Percentiles rank a stretch among this genome's conserved stretches.
Conservation (phyloP, 2,888 invertebrate species). For the Minunthozetes semirufus region DNA sequence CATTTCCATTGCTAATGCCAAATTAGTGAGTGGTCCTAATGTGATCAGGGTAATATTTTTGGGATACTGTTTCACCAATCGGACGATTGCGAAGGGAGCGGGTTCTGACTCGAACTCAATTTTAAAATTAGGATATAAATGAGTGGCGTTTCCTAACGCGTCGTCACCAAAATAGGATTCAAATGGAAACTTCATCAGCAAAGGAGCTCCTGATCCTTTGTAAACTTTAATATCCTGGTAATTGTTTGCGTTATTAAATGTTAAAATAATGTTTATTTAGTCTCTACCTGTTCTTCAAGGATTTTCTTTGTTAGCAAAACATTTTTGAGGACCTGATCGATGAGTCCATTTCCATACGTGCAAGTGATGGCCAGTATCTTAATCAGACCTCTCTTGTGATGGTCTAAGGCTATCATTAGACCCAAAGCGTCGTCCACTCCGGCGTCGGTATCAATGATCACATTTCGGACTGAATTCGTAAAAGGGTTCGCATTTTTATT, state of each 20-base stretch:
- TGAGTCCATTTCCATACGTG: slow-evolving; percentile 64
- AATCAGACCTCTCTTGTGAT: slow-evolving; percentile 43
- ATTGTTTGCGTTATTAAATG: too few species aligned
- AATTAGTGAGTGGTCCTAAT: slow-evolving; percentile 50
- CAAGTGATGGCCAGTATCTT: slow-evolving; percentile 65
- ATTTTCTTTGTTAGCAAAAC: slow-evolving; percentile 51
- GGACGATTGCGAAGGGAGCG: slow-evolving; percentile 44
- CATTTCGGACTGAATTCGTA: background rate
- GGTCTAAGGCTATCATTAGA: slow-evolving; percentile 46
- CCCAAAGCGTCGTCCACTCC: slow-evolving; percentile 49
- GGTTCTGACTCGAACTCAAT: slow-evolving; percentile 40
- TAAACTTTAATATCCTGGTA: background rate
- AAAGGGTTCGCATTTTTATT: too few species aligned
- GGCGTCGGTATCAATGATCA: slow-evolving; percentile 48
- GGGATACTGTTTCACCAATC: slow-evolving; percentile 40
- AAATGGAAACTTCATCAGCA: slow-evolving; percentile 45
- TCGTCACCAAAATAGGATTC: slow-evolving; percentile 41
- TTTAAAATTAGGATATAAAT: slow-evolving; percentile 41
- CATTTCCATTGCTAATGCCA: slow-evolving; percentile 49
- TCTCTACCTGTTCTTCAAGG: slow-evolving; percentile 24
- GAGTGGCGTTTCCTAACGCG: slow-evolving; percentile 41
- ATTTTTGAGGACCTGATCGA: slow-evolving; percentile 63
- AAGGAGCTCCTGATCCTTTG: slow-evolving; percentile 34
- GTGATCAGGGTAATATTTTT: slow-evolving; percentile 46
- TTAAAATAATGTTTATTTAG: too few species aligned